A percentile compares a stretch with the other conserved stretches of the same genome.
These are phyloP conservation scores for Phalanger gymnotis DNA, from an alignment of 2,797 vertebrate genomes.

Conservation along the genomic window DNA sequence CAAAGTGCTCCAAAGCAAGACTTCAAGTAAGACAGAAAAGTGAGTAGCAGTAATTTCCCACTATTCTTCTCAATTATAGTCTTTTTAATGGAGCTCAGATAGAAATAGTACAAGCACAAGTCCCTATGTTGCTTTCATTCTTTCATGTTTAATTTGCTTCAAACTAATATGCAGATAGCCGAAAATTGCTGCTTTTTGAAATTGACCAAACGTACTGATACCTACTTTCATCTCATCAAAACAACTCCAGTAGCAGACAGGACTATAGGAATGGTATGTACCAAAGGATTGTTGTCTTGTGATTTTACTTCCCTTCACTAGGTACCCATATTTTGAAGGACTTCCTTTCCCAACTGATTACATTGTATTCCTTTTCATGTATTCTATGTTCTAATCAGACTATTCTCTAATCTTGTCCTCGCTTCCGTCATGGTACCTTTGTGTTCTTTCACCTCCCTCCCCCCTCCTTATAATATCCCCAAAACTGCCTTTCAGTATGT, in stretches of 20 bases:
- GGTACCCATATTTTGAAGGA: background rate
- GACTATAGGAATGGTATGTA: background rate
- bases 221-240: background rate
- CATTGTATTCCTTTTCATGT: background rate
- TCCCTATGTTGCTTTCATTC: background rate
- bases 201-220: background rate
- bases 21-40: background rate
- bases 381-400: background rate
- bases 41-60: background rate
- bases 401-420: background rate
- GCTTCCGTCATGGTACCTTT: background rate
- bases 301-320: background rate
- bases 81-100: background rate
- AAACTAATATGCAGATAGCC: background rate
- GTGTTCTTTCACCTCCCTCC: background rate
- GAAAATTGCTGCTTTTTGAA: background rate
- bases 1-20: background rate
- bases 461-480: background rate
- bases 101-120: background rate
- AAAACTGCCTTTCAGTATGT: background rate
- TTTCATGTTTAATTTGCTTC: background rate
- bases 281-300: background rate
- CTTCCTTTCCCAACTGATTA: background rate
- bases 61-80: background rate
- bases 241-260: background rate